Percentiles rank a stretch among this genome's conserved stretches.
These are phyloP conservation scores for Xylocopa sonorina DNA, from an alignment of 1,140 invertebrate species.

Conservation along the genomic window DNA sequence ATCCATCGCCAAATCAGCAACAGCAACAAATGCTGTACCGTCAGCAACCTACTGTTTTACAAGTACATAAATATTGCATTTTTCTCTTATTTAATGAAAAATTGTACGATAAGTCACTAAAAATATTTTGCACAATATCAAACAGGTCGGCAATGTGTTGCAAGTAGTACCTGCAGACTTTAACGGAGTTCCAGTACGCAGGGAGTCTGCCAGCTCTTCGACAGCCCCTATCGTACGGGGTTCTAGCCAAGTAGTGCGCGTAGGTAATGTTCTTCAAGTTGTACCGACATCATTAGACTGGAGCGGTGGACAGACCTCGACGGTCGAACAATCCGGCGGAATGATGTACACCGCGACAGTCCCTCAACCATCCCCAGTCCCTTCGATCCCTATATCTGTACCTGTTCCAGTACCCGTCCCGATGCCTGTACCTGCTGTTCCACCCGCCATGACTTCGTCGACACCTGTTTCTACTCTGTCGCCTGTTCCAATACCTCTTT, in stretches of 20 bases:
- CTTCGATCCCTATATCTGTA: constrained; percentile 59
- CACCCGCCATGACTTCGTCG: constrained; percentile 32
- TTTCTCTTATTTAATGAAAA: neutral
- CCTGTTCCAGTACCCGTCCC: constrained; percentile 72
- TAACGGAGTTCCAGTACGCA: constrained; percentile 38
- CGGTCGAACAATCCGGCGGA: constrained; percentile 42
- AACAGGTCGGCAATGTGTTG: constrained; percentile 76
- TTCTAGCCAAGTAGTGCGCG: constrained; percentile 78
- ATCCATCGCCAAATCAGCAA: constrained; percentile 62
- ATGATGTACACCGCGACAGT: constrained; percentile 52
- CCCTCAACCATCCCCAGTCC: constrained; percentile 46
- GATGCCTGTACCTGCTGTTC: constrained; percentile 52
- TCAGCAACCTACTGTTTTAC: constrained; percentile 76
- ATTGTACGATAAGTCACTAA: too few species aligned
- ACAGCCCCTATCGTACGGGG: constrained; percentile 37
- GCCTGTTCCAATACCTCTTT: constrained; percentile 53
- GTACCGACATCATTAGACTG: constrained; percentile 80
- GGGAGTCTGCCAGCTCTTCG: constrained; percentile 30
- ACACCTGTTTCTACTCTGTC: constrained; percentile 47
- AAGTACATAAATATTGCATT: constrained; percentile 58
- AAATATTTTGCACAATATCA: constrained; percentile 29
- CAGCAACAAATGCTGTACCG: constrained; percentile 71
- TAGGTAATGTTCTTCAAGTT: constrained; percentile 83
- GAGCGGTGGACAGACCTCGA: constrained; percentile 56
- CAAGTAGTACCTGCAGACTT: constrained; percentile 76